Evolutionary conservation across 2,113 vertebrate species (phyloP).

Genomic region (Ctenomys sociabilis): DNA sequence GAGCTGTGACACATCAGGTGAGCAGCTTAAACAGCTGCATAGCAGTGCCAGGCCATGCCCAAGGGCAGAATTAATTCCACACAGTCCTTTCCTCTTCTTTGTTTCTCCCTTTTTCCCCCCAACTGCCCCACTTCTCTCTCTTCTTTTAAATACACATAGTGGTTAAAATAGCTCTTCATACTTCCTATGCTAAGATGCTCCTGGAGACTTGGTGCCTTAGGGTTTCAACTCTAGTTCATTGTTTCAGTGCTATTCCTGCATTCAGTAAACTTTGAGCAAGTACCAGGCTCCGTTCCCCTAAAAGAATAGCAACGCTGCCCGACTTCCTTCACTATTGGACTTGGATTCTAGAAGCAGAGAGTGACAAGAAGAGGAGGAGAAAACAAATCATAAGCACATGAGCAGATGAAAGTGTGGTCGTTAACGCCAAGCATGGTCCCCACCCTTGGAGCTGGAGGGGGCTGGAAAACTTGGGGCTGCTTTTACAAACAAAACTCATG

Average conservation of each 20-base stretch:
- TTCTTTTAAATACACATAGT: neutral
- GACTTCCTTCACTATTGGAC: neutral
- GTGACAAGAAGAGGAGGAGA: neutral
- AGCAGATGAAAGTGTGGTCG: neutral
- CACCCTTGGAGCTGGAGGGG: too few species aligned
- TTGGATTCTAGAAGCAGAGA: neutral
- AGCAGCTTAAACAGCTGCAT: neutral
- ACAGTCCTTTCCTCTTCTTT: too few species aligned
- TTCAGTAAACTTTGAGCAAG: neutral
- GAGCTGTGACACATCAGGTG: too few species aligned
- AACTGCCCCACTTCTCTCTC: neutral
- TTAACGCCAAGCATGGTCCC: neutral
- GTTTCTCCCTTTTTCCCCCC: neutral
- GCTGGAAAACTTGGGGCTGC: fast-evolving
- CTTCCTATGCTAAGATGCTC: neutral
- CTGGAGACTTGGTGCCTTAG: neutral
- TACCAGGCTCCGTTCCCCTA: too few species aligned
- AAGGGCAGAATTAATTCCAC: fast-evolving
- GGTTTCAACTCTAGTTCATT: neutral
- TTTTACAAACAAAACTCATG: neutral
- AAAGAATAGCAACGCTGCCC: neutral
- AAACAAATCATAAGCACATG: neutral
- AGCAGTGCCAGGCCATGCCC: neutral
- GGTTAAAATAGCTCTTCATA: neutral
- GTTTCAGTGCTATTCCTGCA: neutral